A percentile compares a stretch with the other conserved stretches of the same genome.
Evolutionary conservation across 92 coral and sea anemone genomes (phyloP).

Genomic region (Phenganax subtilis): DNA sequence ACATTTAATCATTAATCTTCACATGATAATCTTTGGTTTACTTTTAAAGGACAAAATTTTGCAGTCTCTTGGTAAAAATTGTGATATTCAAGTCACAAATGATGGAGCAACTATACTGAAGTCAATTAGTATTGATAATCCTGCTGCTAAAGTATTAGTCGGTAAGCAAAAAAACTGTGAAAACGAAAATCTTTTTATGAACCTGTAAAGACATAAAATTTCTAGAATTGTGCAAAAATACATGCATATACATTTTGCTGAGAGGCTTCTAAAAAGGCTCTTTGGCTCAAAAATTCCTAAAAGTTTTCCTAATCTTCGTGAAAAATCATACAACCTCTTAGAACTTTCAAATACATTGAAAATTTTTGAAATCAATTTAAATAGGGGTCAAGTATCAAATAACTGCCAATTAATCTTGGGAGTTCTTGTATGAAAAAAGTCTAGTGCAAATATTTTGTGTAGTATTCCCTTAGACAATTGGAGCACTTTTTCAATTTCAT

Average conservation of each 20-base stretch:
- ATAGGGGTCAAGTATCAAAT: neutral
- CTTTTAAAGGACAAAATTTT: slow-evolving; percentile 80
- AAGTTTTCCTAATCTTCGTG: too few species aligned
- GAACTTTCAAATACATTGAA: too few species aligned
- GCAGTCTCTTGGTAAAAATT: slow-evolving; percentile 76
- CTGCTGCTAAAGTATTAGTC: slow-evolving; percentile 95
- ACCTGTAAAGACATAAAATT: too few species aligned
- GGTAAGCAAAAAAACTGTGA: slow-evolving; percentile 49
- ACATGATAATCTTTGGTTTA: neutral
- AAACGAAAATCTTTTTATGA: too few species aligned
- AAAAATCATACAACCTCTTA: too few species aligned
- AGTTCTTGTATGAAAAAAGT: too few species aligned
- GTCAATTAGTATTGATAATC: slow-evolving; percentile 92
- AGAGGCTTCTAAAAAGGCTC: neutral
- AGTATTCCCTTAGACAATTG: neutral
- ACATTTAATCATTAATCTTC: too few species aligned
- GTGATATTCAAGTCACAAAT: slow-evolving; percentile 93
- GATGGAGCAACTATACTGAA: slow-evolving; percentile 98
- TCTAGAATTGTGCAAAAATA: too few species aligned
- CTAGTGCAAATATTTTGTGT: too few species aligned
- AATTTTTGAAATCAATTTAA: neutral
- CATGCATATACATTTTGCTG: too few species aligned
- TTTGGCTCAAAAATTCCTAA: neutral
- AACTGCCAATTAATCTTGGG: neutral
- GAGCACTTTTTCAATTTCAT: neutral